Base-by-base conservation (phyloP, 2,888 invertebrate species). In the Agrypnus murinus region DNA sequence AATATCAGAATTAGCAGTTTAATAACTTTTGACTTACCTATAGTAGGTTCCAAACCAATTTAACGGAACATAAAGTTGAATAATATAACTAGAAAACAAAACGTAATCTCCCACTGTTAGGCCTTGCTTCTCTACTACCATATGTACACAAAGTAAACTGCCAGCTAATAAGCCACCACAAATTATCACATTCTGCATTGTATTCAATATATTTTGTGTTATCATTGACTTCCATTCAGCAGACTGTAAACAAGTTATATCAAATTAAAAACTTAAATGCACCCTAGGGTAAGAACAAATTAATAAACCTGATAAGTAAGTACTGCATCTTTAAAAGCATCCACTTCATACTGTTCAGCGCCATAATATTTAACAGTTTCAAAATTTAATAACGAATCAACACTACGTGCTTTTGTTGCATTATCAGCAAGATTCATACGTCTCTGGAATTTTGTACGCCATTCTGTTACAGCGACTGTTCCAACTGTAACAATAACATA, bases 41-140 rank as follows among this genome's bases (percentile, higher is more conserved):
- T 99, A 99, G 82, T 97, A 98, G 1, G 98, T 98, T 31, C 99
- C 99, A 83, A 99, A 97, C 93, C 95, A 99, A 87, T 99, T 99
- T 59, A 99, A 87, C 0, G 99, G 99, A 69, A 95, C 94, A 82
- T 98, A 99, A 19, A 99, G 87, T 82, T 97, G 99, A 74, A 97
- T 91, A 15, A 99, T 92, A 81, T 99, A 99, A 1, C 96, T 94
- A 0, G 97, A 94, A 86, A 98, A 99, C 14, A 99, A 89, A 0
- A 98, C 97, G 84, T 98, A 99, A 83, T 98, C 98, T 25, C 99
- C 99, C 10, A 98, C 94, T 0, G 95, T 95, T 25, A 98, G 87
- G 34, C 78, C 75, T 65, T 91, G 84, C 8, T 89, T 86, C 40
- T 87, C 85, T 0, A 93, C 93, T 15, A 97, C 96, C 88, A 97